These are phyloP conservation scores for Drosophila birchii DNA, from an alignment of 2,888 invertebrate genomes.

Conservation along the genomic window DNA sequence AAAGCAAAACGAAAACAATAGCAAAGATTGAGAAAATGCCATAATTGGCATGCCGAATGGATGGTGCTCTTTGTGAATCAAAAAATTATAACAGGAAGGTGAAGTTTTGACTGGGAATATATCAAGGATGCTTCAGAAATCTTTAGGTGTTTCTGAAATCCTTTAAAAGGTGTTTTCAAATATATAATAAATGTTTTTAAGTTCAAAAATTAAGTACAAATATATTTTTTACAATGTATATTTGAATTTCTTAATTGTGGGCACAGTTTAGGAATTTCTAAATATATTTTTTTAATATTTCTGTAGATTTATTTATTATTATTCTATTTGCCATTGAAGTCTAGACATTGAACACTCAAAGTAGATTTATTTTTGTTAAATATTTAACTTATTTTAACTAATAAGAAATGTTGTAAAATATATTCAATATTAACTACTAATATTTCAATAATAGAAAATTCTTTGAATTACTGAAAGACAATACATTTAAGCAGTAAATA, in stretches of 20 bases:
- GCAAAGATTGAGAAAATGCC: conserved; percentile 37
- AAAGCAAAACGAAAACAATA: conserved; percentile 39
- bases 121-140: not conserved
- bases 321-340: not conserved
- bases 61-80: conserved; percentile 11
- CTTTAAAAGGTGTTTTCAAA: not conserved
- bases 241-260: not conserved
- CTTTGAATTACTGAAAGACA: not conserved
- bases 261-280: not conserved
- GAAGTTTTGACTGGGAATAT: not conserved
- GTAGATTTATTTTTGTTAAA: not conserved
- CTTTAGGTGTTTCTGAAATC: not conserved
- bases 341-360: not conserved
- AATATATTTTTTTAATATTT: not conserved
- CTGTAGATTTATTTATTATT: not conserved
- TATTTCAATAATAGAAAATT: not conserved
- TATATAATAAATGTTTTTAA: not conserved
- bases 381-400: no score
- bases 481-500: not conserved
- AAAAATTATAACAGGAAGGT: not conserved
- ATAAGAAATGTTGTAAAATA: no score
- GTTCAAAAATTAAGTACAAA: not conserved
- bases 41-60: conserved; percentile 21
- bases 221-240: not conserved
- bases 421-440: no score